Conservation (phyloP, 2,113 vertebrate genomes). For the Potamarius usumacintae region DNA sequence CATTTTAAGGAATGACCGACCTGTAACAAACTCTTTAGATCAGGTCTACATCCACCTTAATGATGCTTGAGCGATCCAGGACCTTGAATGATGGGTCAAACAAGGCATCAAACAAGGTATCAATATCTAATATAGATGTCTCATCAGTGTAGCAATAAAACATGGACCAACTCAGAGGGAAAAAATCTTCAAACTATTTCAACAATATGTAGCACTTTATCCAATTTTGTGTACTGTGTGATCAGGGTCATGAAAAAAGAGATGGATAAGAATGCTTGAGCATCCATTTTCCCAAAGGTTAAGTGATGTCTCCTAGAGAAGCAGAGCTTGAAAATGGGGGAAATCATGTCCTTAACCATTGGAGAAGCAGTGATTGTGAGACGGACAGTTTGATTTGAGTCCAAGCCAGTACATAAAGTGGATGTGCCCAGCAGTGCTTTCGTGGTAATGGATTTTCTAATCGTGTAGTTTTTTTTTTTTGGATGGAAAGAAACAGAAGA, state of each 20-base stretch:
- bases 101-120: not conserved
- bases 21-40: slow-evolving; percentile 28
- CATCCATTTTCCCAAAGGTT: slow-evolving; percentile 67
- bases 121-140: not conserved
- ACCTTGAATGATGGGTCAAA: not conserved
- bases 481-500: not conserved
- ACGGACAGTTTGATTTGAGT: slow-evolving; percentile 57
- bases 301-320: slow-evolving; percentile 60
- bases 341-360: slow-evolving; percentile 54
- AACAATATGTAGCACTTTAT: slow-evolving; percentile 16
- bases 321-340: slow-evolving; percentile 51
- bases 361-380: slow-evolving; percentile 52
- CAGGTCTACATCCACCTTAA: slow-evolving; percentile 34
- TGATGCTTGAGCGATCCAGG: slow-evolving; percentile 20
- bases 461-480: not conserved
- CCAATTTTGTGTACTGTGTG: not conserved
- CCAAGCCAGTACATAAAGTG: slow-evolving; percentile 40
- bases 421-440: not conserved
- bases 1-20: slow-evolving; percentile 20
- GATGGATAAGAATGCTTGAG: slow-evolving; percentile 61
- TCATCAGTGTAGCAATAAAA: not conserved
- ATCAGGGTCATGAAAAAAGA: slow-evolving; percentile 49
- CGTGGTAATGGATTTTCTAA: slow-evolving; percentile 9
- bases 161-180: not conserved
- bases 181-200: slow-evolving; percentile 14